Evolutionary conservation across 2,113 vertebrate species (phyloP).

Genomic region (Malurus cyaneus): DNA sequence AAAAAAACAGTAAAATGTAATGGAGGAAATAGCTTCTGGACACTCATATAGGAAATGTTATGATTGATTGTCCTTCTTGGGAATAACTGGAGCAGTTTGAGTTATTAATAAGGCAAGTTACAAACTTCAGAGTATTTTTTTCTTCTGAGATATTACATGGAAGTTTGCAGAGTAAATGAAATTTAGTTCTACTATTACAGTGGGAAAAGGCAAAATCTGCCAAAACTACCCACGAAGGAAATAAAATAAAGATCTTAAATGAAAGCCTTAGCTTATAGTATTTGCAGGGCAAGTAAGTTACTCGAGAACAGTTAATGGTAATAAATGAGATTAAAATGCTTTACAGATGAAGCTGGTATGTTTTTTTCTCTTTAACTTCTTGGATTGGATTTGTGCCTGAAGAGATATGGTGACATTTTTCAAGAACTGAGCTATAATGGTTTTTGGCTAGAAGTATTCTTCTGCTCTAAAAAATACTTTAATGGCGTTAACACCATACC

Average conservation of each 20-base stretch:
- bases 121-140: not conserved
- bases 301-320: constrained; percentile 9
- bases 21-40: not conserved
- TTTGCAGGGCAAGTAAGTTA: constrained; percentile 4
- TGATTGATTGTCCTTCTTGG: not conserved
- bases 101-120: not conserved
- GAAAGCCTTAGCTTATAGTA: not conserved
- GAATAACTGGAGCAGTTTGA: not conserved
- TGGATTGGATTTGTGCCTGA: not conserved
- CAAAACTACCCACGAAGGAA: not conserved
- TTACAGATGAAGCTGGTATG: not conserved
- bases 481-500: not conserved
- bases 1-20: not conserved
- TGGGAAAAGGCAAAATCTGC: not conserved
- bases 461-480: not conserved
- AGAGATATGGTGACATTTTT: not conserved
- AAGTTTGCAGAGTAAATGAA: not conserved
- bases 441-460: not conserved
- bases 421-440: not conserved
- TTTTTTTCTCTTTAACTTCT: not conserved
- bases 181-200: not conserved
- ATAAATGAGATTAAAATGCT: constrained; percentile 17
- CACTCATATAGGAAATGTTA: not conserved
- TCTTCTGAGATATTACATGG: not conserved
- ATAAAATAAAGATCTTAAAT: constrained; percentile 5